phyloP scores from a whole-genome alignment of 2,888 invertebrate species.

The Meteorus cinctellus region DNA sequence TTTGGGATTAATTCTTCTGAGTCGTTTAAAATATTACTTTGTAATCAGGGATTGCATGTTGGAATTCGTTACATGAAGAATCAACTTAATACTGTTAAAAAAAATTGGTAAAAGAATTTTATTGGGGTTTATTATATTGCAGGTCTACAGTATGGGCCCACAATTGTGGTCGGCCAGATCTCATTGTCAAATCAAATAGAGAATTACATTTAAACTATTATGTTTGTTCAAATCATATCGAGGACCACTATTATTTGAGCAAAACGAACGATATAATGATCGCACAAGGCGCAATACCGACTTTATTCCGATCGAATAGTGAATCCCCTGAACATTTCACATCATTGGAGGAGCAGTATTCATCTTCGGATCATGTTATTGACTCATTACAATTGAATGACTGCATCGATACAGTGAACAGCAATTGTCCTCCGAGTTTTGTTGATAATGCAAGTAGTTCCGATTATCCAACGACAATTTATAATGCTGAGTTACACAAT shows the following conservation, averaged over 20 bases:
- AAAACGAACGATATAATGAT: slow-evolving; percentile 55
- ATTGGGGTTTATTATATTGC: background rate
- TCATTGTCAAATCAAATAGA: slow-evolving; percentile 55
- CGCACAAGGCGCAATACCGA: slow-evolving; percentile 56
- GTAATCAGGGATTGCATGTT: background rate
- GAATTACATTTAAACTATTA: slow-evolving; percentile 59
- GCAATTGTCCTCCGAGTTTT: slow-evolving; percentile 12
- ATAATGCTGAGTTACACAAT: slow-evolving; percentile 20
- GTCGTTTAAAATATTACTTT: too few species aligned
- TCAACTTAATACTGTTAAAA: background rate
- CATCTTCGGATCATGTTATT: slow-evolving; percentile 30
- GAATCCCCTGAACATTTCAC: slow-evolving; percentile 17
- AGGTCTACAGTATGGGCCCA: slow-evolving; percentile 58
- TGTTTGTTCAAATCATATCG: slow-evolving; percentile 60
- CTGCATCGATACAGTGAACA: slow-evolving; percentile 32
- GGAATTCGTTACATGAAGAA: background rate
- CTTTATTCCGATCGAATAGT: slow-evolving; percentile 48
- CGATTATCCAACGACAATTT: slow-evolving; percentile 34
- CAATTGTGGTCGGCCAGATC: slow-evolving; percentile 57
- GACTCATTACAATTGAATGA: slow-evolving; percentile 36
- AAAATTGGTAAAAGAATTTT: background rate
- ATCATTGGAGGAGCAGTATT: slow-evolving; percentile 30
- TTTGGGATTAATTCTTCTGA: too few species aligned
- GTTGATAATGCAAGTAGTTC: background rate
- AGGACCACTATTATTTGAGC: slow-evolving; percentile 57